Evolutionary conservation across 2,113 vertebrate genomes (phyloP).

Genomic region (Ciconia maguari): DNA sequence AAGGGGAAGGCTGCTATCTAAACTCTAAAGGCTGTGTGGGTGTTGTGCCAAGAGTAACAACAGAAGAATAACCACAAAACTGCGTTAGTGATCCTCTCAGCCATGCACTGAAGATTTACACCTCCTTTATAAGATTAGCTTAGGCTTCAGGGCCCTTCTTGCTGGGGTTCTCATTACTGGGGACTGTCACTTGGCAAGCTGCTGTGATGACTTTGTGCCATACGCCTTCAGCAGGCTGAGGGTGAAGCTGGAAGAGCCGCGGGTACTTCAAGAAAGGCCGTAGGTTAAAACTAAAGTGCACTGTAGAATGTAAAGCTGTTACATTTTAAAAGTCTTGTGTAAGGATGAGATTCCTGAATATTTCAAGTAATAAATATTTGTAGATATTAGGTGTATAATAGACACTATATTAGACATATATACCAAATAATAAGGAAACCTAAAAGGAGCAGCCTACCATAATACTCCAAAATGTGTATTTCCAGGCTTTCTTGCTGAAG

Average conservation of each 20-base stretch:
- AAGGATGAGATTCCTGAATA: background rate
- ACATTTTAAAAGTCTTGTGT: background rate
- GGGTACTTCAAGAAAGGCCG: background rate
- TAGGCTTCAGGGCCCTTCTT: background rate
- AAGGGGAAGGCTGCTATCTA: background rate
- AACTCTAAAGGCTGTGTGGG: background rate
- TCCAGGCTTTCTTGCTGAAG: background rate
- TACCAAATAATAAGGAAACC: background rate
- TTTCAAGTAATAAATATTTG: background rate
- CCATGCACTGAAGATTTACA: background rate
- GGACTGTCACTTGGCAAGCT: background rate
- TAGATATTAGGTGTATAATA: background rate
- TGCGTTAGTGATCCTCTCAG: background rate
- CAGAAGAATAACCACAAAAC: background rate
- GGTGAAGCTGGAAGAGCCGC: background rate
- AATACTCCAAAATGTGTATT: background rate
- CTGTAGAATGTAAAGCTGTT: background rate
- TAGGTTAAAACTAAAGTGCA: background rate
- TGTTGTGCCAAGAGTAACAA: background rate
- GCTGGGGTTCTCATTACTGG: background rate
- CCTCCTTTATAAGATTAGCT: background rate
- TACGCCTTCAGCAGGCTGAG: background rate
- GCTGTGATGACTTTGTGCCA: background rate
- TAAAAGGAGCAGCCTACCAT: background rate
- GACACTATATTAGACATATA: background rate